Percentiles rank a stretch among this genome's conserved stretches.
Conservation (phyloP, 1,140 invertebrate species). For the Lordiphosa stackelbergi region DNA sequence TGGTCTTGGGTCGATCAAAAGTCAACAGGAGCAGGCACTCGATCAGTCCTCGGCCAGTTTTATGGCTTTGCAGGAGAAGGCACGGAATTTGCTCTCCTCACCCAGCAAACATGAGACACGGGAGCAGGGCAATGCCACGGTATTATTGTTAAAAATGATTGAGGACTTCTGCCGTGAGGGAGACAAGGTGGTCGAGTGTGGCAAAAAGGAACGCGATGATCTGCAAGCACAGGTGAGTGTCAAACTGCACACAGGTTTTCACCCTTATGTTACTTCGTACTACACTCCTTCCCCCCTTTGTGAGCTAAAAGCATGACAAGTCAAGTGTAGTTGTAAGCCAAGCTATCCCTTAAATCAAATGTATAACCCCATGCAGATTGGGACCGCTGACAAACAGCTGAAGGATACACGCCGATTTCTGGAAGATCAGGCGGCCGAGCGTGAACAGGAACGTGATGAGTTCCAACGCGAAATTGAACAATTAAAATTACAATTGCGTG, state of each 20-base stretch:
- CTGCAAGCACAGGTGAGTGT: conserved; percentile 83
- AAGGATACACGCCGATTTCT: conserved; percentile 85
- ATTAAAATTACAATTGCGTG: conserved; percentile 81
- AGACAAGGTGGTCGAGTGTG: conserved; percentile 82
- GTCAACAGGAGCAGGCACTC: conserved; percentile 29
- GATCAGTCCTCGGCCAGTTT: conserved; percentile 67
- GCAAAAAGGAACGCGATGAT: conserved; percentile 83
- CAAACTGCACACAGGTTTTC: no score
- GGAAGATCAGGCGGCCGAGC: conserved; percentile 87
- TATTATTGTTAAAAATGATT: conserved; percentile 79
- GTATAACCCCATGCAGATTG: conserved; percentile 80
- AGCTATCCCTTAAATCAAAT: conserved; percentile 15
- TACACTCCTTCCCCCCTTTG: not conserved
- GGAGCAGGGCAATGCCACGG: conserved; percentile 75
- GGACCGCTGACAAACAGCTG: conserved; percentile 88
- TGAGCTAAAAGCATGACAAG: conserved; percentile 57
- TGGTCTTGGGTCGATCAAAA: conserved; percentile 63
- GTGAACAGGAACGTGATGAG: conserved; percentile 88
- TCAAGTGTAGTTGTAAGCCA: conserved; percentile 22
- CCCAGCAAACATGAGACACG: conserved; percentile 68
- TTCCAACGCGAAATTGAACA: conserved; percentile 81
- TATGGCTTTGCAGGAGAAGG: conserved; percentile 77
- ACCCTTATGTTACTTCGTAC: not conserved
- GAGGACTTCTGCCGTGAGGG: conserved; percentile 81
- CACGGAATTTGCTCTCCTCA: conserved; percentile 77